Evolutionary conservation across 2,797 vertebrate genomes (phyloP).

Genomic region (Peromyscus eremicus): DNA sequence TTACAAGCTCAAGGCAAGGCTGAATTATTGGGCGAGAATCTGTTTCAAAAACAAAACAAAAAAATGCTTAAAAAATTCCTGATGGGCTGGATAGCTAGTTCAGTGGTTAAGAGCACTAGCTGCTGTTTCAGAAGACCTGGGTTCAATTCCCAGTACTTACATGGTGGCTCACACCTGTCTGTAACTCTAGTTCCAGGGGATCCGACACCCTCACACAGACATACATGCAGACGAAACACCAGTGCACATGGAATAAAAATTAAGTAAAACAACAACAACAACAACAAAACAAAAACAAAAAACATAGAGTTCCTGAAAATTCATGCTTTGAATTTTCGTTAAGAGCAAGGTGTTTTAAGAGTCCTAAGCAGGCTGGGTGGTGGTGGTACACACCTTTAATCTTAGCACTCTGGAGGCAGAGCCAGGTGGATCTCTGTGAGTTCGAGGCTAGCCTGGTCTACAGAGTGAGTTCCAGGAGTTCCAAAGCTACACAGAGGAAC

Average conservation of each 20-base stretch:
- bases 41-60: slow-evolving; percentile 1
- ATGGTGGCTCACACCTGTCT: not conserved
- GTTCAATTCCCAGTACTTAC: not conserved
- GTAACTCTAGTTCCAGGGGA: not conserved
- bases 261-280: too few relatives aligned
- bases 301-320: not conserved
- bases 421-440: too few relatives aligned
- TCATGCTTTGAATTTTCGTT: not conserved
- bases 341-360: not conserved
- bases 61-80: not conserved
- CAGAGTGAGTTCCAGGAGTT: too few relatives aligned
- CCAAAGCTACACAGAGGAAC: too few relatives aligned
- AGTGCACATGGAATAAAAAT: not conserved
- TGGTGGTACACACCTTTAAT: too few relatives aligned
- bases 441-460: too few relatives aligned
- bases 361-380: not conserved
- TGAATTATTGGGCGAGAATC: not conserved
- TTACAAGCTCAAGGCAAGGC: too few relatives aligned
- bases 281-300: not conserved
- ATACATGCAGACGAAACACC: not conserved
- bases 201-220: not conserved
- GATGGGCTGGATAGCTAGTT: not conserved
- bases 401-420: too few relatives aligned
- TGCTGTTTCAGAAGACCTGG: not conserved
- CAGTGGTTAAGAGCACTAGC: not conserved